Base-by-base conservation (phyloP, 2,113 vertebrate species). In the Arothron firmamentum region DNA sequence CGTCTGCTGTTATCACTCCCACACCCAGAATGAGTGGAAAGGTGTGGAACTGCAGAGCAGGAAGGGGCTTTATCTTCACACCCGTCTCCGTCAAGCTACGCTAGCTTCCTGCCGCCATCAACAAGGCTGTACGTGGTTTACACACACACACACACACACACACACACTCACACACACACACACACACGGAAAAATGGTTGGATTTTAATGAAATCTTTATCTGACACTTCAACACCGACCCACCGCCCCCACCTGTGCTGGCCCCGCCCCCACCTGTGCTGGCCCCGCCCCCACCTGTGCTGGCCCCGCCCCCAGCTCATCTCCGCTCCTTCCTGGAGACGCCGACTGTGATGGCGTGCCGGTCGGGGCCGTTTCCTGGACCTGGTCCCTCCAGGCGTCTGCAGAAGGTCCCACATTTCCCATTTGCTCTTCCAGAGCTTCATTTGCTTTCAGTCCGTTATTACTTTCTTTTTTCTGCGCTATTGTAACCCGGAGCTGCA, bases 141-240 rank as follows among this genome's bases (percentile, higher is more conserved):
- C n/a, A n/a, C n/a, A n/a, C n/a, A 77, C 79, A 7, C 6, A 7
- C 25, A 28, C 25, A 28, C 25, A 28, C 25, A 28, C 25, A 28
- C 25, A 28, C 4, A 2, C 25, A 28, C 25, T 4, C 25, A 28
- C 25, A 28, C 9, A 43, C 41, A 23, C 21, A 31, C 28, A 79
- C 67, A 69, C 70, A 57, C 25, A 45, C 62, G 49, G 52, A 73
- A 75, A 72, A 75, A 43, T 53, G 50, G 54, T 46, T 68, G 68
- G 75, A 82, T 84, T 81, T 83, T 81, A 82, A 85, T 86, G 77
- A 62, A 59, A 78, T 70, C 67, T 57, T 62, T 73, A 83, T 84
- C 72, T 68, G 45, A 57, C 25, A 25, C 58, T 66, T 73, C n/a
- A n/a, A n/a, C n/a, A n/a, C n/a, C 56, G 47, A 43, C 51, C 48